Evolutionary conservation across 2,888 invertebrate species (phyloP), one percentile per base, ranked within the genome.

Genomic region (Plagodis dolabraria): DNA sequence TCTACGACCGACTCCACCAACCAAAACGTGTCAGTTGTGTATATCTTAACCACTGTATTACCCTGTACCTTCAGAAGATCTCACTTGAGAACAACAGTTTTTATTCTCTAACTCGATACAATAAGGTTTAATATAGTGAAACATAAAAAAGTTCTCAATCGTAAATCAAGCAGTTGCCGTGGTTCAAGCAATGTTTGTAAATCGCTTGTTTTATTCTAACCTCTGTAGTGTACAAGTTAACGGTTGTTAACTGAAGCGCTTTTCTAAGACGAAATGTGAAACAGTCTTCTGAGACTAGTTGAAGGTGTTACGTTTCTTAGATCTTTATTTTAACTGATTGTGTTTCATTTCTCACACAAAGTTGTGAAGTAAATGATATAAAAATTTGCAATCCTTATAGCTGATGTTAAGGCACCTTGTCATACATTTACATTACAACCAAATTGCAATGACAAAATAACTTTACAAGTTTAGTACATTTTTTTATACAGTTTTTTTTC

Each of bases 91-190:
- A 47, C 35, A 40, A 47, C 49, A 50, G 48, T 64, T 53, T 63
- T 57, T 63, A 52, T 55, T 10, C 40, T 58, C 55, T 65, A 68
- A 50, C 7, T 0, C n/a, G 9, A 38, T n/a, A 0, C 10, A 22
- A 45, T 55, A 59, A 50, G 51, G 51, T 45, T 46, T 40, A 53
- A 50, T 45, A 42, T 58, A 48, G 46, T 2, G n/a, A 12, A 53
- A 4, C 53, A 10, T 47, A 50, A 60, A 60, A 52, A 66, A 58
- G 56, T 65, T 58, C 57, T 47, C 46, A 60, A 62, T 59, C 66
- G 65, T 72, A 72, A 69, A 71, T 71, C 68, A 70, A 62, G 62
- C 48, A 66, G 58, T 61, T 65, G 64, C 57, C 62, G 65, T 66
- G 58, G 51, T 63, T 61, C 63, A 54, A 52, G 64, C 65, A 65